Base-by-base conservation (phyloP, 2,888 invertebrate genomes). In the Chymomyza procnemis region DNA sequence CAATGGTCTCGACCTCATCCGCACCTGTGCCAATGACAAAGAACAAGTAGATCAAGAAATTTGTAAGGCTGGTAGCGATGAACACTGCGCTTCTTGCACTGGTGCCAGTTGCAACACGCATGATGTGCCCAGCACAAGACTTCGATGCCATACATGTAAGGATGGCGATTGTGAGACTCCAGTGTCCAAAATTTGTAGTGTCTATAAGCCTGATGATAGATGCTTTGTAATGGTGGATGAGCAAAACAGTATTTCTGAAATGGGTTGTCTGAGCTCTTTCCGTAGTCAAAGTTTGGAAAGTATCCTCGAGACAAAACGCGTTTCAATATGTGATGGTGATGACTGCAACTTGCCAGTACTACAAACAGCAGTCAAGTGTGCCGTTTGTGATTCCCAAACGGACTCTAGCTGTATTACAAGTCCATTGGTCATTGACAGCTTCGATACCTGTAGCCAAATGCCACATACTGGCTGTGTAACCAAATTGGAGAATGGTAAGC, bases 1-100 rank as follows among this genome's bases (percentile, higher is more conserved):
- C 12, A 66, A 83, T 0, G 72, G 79, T 3, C 74, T 87, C 18
- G 89, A 88, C 12, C 60, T 90, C 0, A 87, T 88, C 16, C 88
- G 90, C 54, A 88, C 87, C 5, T 90, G 90, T 22, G 61, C 88
- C 26, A 83, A 89, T 34, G 90, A 90, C 57, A 90, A 90, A 65
- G 90, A 90, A 66, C 18, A 54, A 0, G 19, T 34, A 0, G 89
- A 87, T 66, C 90, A 85, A 12, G 12, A n/a, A 0, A 65, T 0
- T 3, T 90, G 90, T 19, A 4, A 48, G 0, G n/a, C 14, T 0
- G 79, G 75, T 3, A 56, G n/a, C 0, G 86, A 87, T 46, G 18
- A 61, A 5, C 69, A 61, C 1, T 90, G 90, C 60, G 66, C 68
- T 4, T 67, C 87, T 54, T 90, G 90, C 66, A 59, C 63, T 0